Base-by-base conservation (phyloP, 2,113 vertebrate species). In the Solea solea region DNA sequence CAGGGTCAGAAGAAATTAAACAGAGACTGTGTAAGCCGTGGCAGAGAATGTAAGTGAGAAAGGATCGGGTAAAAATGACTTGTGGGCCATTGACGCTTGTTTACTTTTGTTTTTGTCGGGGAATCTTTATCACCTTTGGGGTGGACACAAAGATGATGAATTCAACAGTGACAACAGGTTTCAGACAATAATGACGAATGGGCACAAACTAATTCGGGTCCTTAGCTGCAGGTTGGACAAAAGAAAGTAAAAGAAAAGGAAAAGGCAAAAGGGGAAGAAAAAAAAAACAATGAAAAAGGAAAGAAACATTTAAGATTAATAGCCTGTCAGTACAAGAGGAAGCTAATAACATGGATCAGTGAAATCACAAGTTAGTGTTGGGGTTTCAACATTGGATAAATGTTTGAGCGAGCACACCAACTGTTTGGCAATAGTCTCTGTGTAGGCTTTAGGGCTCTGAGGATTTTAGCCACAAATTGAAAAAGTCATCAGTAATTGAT, bases 301-400 rank as follows among this genome's bases (percentile, higher is more conserved):
- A 72, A 72, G 59, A 82, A 72, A 74, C 61, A 70, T 76, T 70
- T 60, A 86, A 92, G 91, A 93, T 93, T 83, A 92, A 93, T 93
- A 86, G 89, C 88, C 86, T 92, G 91, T 90, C 91, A 91, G 79
- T 67, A 73, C 64, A 84, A 88, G 79, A 85, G 82, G 80, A 88
- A 91, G 81, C 85, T 88, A 92, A 92, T 92, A 92, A 91, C 92
- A 93, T 89, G 91, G 92, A 91, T 92, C 90, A 91, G 81, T 92
- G 91, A 81, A 90, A 90, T 90, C 86, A 89, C 86, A 89, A 87
- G 86, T 80, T 88, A 73, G 76, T 81, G 84, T 80, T 88, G 85
- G 78, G 82, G 71, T 91, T 89, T 74, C 72, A 72, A 15, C 79
- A 75, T 40, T 65, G 80, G 79, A 90, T 90, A 89, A 89, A 90